These are phyloP conservation scores for Andrena camellia DNA, from an alignment of 2,888 invertebrate genomes.

Conservation along the genomic window DNA sequence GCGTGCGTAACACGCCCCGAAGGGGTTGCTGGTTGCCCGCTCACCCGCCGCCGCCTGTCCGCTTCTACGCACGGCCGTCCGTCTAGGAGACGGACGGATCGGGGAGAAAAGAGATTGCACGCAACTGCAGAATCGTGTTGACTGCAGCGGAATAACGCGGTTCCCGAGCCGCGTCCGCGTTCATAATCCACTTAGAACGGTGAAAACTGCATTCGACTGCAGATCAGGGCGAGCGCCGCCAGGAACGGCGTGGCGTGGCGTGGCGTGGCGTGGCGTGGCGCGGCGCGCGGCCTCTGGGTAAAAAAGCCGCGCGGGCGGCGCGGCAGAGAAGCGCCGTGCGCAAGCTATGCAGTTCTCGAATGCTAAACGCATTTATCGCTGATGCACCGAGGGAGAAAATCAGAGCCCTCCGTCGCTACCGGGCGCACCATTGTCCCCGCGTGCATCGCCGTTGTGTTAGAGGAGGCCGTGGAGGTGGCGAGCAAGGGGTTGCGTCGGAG, in stretches of 20 bases:
- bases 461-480: constrained; percentile 60
- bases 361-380: constrained; percentile 77
- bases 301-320: constrained; percentile 24
- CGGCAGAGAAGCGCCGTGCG: constrained; percentile 14
- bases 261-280: too few relatives aligned
- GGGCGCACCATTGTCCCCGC: constrained; percentile 55
- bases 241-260: constrained; percentile 3
- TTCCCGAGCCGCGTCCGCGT: constrained; percentile 77
- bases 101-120: constrained; percentile 71
- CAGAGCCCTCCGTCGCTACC: constrained; percentile 52
- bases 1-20: constrained; percentile 71
- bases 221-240: constrained; percentile 19
- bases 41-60: constrained; percentile 12
- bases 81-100: constrained; percentile 34
- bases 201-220: constrained; percentile 78
- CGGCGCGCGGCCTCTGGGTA: constrained; percentile 11
- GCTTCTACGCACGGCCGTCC: constrained; percentile 9
- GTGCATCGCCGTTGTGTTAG: constrained; percentile 46
- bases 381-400: constrained; percentile 74
- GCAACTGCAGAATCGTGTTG: constrained; percentile 78
- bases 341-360: constrained; percentile 62
- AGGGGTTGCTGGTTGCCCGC: constrained; percentile 64
- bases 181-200: constrained; percentile 80
- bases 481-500: constrained; percentile 65
- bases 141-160: constrained; percentile 83